phyloP scores from a whole-genome alignment of 2,113 vertebrate species.

The Myrmecophaga tridactyla region DNA sequence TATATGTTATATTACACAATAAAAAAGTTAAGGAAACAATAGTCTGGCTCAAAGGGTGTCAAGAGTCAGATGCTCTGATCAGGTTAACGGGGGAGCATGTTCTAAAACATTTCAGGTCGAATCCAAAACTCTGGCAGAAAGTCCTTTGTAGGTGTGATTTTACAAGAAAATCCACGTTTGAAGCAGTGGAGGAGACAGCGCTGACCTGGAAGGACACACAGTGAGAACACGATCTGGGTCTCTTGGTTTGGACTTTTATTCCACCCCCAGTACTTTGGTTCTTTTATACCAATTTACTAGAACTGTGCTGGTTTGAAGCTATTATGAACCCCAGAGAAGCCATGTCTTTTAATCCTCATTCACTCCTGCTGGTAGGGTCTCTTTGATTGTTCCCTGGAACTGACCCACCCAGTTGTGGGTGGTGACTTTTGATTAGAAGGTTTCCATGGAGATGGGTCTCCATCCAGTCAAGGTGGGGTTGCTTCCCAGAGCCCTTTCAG shows the following conservation, averaged over 20 bases:
- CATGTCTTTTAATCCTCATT: too few species aligned
- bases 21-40: too few species aligned
- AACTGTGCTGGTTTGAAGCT: too few species aligned
- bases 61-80: conserved; percentile 67
- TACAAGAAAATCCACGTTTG: conserved; percentile 50
- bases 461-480: too few species aligned
- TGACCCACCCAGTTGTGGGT: too few species aligned
- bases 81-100: conserved; percentile 42
- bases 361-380: too few species aligned
- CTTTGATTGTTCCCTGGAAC: too few species aligned
- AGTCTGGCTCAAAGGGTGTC: conserved; percentile 33
- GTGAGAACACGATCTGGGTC: conserved; percentile 27
- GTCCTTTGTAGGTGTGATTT: conserved; percentile 35
- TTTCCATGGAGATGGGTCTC: too few species aligned
- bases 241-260: conserved; percentile 18
- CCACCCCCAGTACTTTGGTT: conserved; percentile 56
- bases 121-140: background rate
- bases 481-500: too few species aligned
- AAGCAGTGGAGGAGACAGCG: conserved; percentile 51
- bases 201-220: conserved; percentile 45
- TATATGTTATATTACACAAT: too few species aligned
- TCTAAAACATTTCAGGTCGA: conserved; percentile 71
- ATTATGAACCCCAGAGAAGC: too few species aligned
- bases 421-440: too few species aligned
- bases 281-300: conserved; percentile 59